Evolutionary conservation across 2,797 vertebrate species (phyloP), one percentile per base, ranked within the genome.

Genomic region (Anableps anableps): DNA sequence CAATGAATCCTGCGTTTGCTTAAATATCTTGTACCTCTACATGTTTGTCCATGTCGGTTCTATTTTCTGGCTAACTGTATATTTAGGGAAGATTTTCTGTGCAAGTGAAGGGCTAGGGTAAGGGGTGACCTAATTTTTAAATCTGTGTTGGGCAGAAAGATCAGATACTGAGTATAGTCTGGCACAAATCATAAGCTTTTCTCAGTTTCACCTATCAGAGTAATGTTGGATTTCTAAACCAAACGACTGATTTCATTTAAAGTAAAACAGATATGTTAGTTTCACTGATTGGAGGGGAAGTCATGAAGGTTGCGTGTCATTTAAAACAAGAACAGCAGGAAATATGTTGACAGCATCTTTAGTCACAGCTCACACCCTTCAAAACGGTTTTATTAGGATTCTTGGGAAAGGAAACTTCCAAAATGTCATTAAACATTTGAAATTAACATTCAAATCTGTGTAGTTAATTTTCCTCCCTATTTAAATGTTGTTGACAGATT

Each of bases 121-220:
- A 71, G 68, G 5, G 26, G n/a, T 45, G 68, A 43, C 41, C 68
- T 71, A 45, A 26, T 71, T 78, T 72, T 62, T 74, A 1, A 72
- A 79, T 83, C 23, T 82, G 23, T 70, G 29, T 76, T 70, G 68
- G 50, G 3, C 62, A 21, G 62, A 66, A 36, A 66, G 38, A 68
- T 41, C 64, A 68, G 64, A 68, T 11, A n/a, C 14, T 29, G 43
- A 45, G 68, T 71, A 71, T 74, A 53, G 75, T 86, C 82, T 86
- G 70, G 60, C 76, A 50, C 50, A 84, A 79, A 23, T 51, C 78
- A 71, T 71, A 45, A 71, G 41, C 23, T 71, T 71, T n/a, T 45
- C 68, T 26, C 41, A 17, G 68, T 45, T 71, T 71, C 26, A 11
- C 38, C 41, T 45, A n/a, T 45, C 64, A 68, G 64, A 68, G 9